These are phyloP conservation scores for Catocala sponsa DNA, from an alignment of 2,888 invertebrate genomes.

Conservation along the genomic window DNA sequence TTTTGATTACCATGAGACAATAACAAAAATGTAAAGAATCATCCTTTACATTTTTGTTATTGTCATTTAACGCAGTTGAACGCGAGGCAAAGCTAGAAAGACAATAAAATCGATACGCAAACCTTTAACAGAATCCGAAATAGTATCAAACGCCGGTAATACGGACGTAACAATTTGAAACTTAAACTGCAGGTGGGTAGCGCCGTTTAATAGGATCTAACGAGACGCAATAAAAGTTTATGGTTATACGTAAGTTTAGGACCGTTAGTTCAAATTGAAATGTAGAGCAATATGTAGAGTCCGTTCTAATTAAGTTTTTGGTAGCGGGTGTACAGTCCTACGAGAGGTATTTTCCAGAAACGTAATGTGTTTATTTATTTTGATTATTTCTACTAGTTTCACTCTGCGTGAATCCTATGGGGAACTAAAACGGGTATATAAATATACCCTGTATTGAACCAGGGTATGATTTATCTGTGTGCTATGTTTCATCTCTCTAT, in stretches of 20 bases:
- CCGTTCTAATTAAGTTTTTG: constrained; percentile 10
- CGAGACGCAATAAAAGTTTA: constrained; percentile 65
- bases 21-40: too few species aligned
- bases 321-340: background rate
- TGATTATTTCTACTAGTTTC: too few species aligned
- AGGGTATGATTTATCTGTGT: too few species aligned
- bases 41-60: too few species aligned
- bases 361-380: background rate
- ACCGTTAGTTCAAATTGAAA: constrained; percentile 45
- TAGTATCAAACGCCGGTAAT: constrained; percentile 1
- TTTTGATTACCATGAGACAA: too few species aligned
- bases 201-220: constrained; percentile 62
- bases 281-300: constrained; percentile 22
- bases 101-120: constrained; percentile 6
- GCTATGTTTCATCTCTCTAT: too few species aligned
- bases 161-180: constrained; percentile 28
- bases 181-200: constrained; percentile 36
- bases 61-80: too few species aligned
- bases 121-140: constrained; percentile 2
- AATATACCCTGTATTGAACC: too few species aligned
- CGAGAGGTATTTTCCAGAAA: background rate
- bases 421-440: too few species aligned
- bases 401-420: too few species aligned
- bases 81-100: background rate
- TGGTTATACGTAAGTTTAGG: constrained; percentile 55